These are phyloP conservation scores for Apomyelois bistriatella DNA, from an alignment of 2,888 invertebrate genomes.

Conservation along the genomic window DNA sequence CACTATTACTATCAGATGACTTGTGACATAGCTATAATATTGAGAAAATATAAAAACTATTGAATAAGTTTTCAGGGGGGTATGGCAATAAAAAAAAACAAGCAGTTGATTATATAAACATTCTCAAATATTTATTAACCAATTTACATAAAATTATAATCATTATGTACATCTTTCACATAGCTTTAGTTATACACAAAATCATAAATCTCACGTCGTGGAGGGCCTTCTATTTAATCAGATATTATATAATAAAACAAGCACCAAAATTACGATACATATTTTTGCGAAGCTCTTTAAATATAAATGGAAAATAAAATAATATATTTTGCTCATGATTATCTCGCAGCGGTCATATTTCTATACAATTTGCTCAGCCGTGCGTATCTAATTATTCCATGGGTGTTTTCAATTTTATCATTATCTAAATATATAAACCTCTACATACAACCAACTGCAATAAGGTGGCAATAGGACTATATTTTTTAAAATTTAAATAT, in stretches of 20 bases:
- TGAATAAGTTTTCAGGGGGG: no score
- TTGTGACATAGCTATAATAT: no score
- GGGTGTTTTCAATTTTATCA: slow-evolving; percentile 30
- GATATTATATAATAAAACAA: slow-evolving; percentile 60
- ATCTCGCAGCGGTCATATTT: slow-evolving; percentile 27
- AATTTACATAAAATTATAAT: slow-evolving; percentile 78
- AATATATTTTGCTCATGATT: slow-evolving; percentile 31
- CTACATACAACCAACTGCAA: slow-evolving; percentile 23
- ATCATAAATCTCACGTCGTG: slow-evolving; percentile 72
- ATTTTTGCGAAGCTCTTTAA: slow-evolving; percentile 68
- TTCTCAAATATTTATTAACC: slow-evolving; percentile 81
- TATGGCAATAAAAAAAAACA: slow-evolving; percentile 31
- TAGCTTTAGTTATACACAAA: slow-evolving; percentile 74
- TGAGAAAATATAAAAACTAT: no score
- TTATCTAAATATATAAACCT: slow-evolving; percentile 35
- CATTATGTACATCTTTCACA: slow-evolving; percentile 76
- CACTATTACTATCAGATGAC: no score
- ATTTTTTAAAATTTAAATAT: no score
- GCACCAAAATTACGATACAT: slow-evolving; percentile 74
- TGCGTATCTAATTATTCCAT: slow-evolving; percentile 27
- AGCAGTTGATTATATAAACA: slow-evolving; percentile 74
- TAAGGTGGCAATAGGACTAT: not conserved
- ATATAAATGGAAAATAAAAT: slow-evolving; percentile 47
- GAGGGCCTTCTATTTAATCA: slow-evolving; percentile 76
- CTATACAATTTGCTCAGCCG: slow-evolving; percentile 32